phyloP scores from a whole-genome alignment of 2,888 invertebrate species.

The Agrenia bidenticulata region DNA sequence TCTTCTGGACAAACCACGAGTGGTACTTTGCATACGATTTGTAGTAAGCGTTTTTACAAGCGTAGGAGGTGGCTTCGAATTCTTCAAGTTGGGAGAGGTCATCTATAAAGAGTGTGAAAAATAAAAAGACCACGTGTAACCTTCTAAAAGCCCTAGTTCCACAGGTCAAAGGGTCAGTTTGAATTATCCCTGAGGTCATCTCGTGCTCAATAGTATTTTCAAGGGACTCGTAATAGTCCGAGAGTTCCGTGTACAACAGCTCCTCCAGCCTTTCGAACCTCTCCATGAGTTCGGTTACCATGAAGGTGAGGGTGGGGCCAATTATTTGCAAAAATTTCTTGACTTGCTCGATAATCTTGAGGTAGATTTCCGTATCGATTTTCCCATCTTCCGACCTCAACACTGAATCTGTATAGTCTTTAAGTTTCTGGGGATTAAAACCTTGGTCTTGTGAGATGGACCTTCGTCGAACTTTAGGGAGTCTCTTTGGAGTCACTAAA shows the following conservation, averaged over 20 bases:
- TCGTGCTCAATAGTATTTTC: constrained; percentile 28
- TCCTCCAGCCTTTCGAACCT: constrained; percentile 31
- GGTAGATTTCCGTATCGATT: constrained; percentile 19
- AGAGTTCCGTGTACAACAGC: constrained; percentile 26
- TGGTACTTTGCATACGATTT: constrained; percentile 25
- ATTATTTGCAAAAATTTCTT: constrained; percentile 12
- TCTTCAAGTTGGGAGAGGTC: constrained; percentile 25
- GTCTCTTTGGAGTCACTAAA: background rate
- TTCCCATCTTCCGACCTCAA: background rate
- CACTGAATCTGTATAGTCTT: background rate
- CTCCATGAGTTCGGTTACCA: constrained; percentile 22
- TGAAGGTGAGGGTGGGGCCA: constrained; percentile 22
- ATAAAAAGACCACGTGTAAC: constrained; percentile 22
- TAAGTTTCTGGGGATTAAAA: background rate
- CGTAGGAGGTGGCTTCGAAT: constrained; percentile 20
- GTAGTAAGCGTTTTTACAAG: constrained; percentile 31
- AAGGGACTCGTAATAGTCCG: constrained; percentile 28
- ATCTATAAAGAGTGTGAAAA: constrained; percentile 27
- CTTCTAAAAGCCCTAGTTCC: constrained; percentile 24
- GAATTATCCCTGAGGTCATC: constrained; percentile 15
- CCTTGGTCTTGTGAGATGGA: background rate
- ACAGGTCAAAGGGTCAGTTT: constrained; percentile 14
- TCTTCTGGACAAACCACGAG: constrained; percentile 40
- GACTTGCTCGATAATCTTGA: constrained; percentile 24
- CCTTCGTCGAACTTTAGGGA: constrained; percentile 4